Percentiles rank a stretch among this genome's conserved stretches.
phyloP scores from a whole-genome alignment of 1,140 invertebrate species.

The Zaprionus africanus region DNA sequence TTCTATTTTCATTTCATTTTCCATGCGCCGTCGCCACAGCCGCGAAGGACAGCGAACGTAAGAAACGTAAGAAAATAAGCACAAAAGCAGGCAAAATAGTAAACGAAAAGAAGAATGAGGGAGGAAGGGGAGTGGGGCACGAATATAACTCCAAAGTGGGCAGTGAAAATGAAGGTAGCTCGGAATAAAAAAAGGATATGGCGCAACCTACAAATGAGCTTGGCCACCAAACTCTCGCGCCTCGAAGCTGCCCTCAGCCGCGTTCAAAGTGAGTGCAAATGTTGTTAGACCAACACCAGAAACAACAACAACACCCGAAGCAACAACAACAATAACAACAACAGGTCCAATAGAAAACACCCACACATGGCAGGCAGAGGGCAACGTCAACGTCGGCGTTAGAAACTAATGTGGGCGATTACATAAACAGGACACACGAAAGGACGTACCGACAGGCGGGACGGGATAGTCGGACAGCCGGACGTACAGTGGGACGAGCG shows the following conservation, averaged over 20 bases:
- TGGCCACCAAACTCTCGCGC: slow-evolving; percentile 7
- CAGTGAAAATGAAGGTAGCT: slow-evolving; percentile 37
- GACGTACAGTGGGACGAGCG: slow-evolving; percentile 58
- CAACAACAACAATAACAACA: slow-evolving; percentile 7
- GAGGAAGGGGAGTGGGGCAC: slow-evolving; percentile 14
- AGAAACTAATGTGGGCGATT: slow-evolving; percentile 79
- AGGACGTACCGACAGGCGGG: slow-evolving; percentile 52
- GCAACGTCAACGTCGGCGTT: slow-evolving; percentile 36
- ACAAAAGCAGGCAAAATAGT: slow-evolving; percentile 34
- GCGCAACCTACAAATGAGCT: slow-evolving; percentile 43
- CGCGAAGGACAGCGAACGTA: slow-evolving; percentile 34
- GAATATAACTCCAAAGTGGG: slow-evolving; percentile 11
- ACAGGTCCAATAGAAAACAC: background rate
- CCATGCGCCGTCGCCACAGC: slow-evolving; percentile 66
- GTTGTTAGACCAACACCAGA: slow-evolving; percentile 44
- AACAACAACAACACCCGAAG: slow-evolving; percentile 3
- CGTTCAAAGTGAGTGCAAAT: slow-evolving; percentile 53
- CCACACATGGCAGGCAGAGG: slow-evolving; percentile 36
- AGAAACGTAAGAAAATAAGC: slow-evolving; percentile 33
- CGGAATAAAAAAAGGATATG: slow-evolving; percentile 48
- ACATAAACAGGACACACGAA: slow-evolving; percentile 81
- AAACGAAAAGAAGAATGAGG: slow-evolving; percentile 4
- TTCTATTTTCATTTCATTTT: slow-evolving; percentile 83
- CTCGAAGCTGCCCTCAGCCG: slow-evolving; percentile 6
- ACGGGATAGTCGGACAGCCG: background rate